Evolutionary conservation across 2,113 vertebrate genomes (phyloP).

Genomic region (Amazona vittata): DNA sequence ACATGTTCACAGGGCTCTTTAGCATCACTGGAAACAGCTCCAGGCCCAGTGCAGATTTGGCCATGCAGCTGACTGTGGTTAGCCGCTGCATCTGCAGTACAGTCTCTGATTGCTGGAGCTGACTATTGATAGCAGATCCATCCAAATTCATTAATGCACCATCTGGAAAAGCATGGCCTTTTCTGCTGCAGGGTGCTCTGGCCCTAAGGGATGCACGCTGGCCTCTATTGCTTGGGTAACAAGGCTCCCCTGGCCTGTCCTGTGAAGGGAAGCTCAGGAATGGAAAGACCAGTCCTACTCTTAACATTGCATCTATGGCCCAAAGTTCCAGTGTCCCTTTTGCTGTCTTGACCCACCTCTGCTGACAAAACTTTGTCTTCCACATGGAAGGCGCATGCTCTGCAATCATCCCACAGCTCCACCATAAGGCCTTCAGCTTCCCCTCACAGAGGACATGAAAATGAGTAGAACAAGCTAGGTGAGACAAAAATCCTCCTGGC

Average conservation of each 20-base stretch:
- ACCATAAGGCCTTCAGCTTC: neutral
- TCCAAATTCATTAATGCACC: neutral
- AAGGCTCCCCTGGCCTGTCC: neutral
- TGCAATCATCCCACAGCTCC: neutral
- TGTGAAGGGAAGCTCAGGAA: neutral
- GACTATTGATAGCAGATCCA: neutral
- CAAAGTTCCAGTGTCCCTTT: neutral
- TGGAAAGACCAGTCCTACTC: neutral
- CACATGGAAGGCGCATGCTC: neutral
- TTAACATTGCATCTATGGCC: neutral
- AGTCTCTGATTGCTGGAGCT: neutral
- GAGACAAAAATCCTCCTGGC: neutral
- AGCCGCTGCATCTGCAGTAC: neutral
- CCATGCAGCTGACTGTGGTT: neutral
- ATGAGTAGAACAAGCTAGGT: neutral
- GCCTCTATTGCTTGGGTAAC: neutral
- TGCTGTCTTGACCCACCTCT: neutral
- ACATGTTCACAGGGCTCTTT: accelerated
- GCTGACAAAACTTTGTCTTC: neutral
- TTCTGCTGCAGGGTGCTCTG: neutral
- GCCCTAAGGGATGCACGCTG: neutral
- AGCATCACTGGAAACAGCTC: neutral
- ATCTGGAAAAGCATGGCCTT: neutral
- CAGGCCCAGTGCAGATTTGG: neutral
- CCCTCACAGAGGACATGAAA: neutral